A percentile compares a stretch with the other conserved stretches of the same genome.
Evolutionary conservation across 2,888 invertebrate species (phyloP).

Genomic region (Caenorhabditis sp.): DNA sequence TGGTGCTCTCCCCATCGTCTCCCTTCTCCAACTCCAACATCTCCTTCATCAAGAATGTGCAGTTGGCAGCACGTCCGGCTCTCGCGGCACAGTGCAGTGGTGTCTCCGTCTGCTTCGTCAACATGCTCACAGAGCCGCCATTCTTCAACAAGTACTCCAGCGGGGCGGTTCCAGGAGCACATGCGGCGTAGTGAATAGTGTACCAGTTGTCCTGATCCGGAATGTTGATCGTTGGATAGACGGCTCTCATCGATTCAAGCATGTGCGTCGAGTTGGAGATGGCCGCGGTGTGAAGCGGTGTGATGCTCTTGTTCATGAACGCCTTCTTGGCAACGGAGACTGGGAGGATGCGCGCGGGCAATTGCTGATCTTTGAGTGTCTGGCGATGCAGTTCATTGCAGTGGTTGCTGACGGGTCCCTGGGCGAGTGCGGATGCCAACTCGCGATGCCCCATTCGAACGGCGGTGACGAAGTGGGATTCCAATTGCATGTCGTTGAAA

Average conservation of each 20-base stretch:
- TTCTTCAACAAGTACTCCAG: slow-evolving; percentile 83
- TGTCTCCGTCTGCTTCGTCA: slow-evolving; percentile 72
- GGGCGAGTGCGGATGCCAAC: slow-evolving; percentile 64
- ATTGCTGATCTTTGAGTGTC: slow-evolving; percentile 81
- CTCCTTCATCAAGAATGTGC: slow-evolving; percentile 65
- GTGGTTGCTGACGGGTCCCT: slow-evolving; percentile 60
- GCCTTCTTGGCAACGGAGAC: slow-evolving; percentile 84
- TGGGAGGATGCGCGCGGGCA: slow-evolving; percentile 79
- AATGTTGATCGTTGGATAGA: slow-evolving; percentile 85
- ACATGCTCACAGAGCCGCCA: slow-evolving; percentile 62
- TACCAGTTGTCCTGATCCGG: slow-evolving; percentile 84
- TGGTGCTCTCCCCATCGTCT: slow-evolving; percentile 45
- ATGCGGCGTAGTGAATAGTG: slow-evolving; percentile 85
- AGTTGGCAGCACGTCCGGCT: slow-evolving; percentile 71
- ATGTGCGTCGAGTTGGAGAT: slow-evolving; percentile 85
- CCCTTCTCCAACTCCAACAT: slow-evolving; percentile 69
- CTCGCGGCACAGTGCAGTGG: slow-evolving; percentile 77
- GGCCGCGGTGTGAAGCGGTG: slow-evolving; percentile 86
- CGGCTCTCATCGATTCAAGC: slow-evolving; percentile 83
- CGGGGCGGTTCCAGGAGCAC: slow-evolving; percentile 84
- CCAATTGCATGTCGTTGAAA: slow-evolving; percentile 45
- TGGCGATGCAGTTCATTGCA: slow-evolving; percentile 84
- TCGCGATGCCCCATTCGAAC: slow-evolving; percentile 62
- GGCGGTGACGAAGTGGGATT: slow-evolving; percentile 57
- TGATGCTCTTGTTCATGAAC: slow-evolving; percentile 84